Evolutionary conservation across 2,797 vertebrate species (phyloP).

Genomic region (Tokudaia tokunoshimensis): DNA sequence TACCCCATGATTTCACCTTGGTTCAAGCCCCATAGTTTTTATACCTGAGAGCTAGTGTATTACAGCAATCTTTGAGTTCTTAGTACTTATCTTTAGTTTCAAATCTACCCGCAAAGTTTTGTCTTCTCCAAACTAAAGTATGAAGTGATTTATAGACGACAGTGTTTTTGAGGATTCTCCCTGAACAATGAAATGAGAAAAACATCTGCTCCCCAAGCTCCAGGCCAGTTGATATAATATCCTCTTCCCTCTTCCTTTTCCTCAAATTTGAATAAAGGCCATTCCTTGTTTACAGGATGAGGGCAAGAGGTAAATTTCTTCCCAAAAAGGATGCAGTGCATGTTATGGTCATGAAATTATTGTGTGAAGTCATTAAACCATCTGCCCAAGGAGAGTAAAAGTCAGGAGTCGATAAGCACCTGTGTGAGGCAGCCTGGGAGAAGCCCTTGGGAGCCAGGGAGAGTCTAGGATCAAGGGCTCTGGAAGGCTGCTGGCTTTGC

Average conservation of each 20-base stretch:
- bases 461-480: neutral
- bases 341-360: neutral
- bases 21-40: neutral
- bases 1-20: neutral
- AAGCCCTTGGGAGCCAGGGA: neutral
- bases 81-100: slow-evolving; percentile 22
- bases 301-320: slow-evolving; percentile 73
- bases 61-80: slow-evolving; percentile 10
- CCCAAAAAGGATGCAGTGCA: slow-evolving; percentile 61
- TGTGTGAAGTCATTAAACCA: slow-evolving; percentile 4
- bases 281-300: slow-evolving; percentile 82
- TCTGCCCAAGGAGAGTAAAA: slow-evolving; percentile 9
- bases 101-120: neutral
- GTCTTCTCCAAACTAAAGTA: slow-evolving; percentile 17
- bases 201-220: slow-evolving; percentile 77
- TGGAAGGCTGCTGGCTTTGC: neutral
- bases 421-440: neutral
- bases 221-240: slow-evolving; percentile 79
- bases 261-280: slow-evolving; percentile 78
- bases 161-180: slow-evolving; percentile 65
- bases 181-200: slow-evolving; percentile 77
- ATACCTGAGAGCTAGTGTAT: neutral
- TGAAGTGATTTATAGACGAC: slow-evolving; percentile 27
- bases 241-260: slow-evolving; percentile 83
- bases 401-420: neutral